Conservation (phyloP, 2,888 invertebrate genomes). For the Oscheius sp. region DNA sequence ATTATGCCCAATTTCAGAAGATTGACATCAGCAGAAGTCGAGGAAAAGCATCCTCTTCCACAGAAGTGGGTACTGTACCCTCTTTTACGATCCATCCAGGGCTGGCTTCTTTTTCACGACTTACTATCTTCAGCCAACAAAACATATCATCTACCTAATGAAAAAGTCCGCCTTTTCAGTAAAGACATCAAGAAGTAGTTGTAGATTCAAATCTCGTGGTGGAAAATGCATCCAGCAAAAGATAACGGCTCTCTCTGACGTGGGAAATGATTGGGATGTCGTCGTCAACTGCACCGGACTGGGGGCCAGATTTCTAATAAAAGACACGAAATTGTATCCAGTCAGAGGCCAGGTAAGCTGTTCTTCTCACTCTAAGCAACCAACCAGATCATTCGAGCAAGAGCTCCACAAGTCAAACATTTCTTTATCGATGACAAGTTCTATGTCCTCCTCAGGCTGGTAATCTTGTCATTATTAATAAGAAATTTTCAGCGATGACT, state of each 20-base stretch:
- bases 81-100: slow-evolving; percentile 34
- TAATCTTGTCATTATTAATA: background rate
- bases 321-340: slow-evolving; percentile 78
- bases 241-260: slow-evolving; percentile 37
- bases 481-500: slow-evolving; percentile 46
- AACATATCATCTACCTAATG: slow-evolving; percentile 45
- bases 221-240: slow-evolving; percentile 37
- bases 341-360: slow-evolving; percentile 76
- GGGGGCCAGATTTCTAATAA: slow-evolving; percentile 79
- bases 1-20: slow-evolving; percentile 45
- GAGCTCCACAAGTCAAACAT: slow-evolving; percentile 78
- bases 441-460: slow-evolving; percentile 86
- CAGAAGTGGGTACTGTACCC: slow-evolving; percentile 17
- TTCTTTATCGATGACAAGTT: slow-evolving; percentile 78
- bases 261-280: slow-evolving; percentile 73
- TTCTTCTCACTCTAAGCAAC: background rate
- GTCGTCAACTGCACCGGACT: slow-evolving; percentile 87
- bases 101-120: slow-evolving; percentile 56
- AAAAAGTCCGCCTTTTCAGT: slow-evolving; percentile 27
- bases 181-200: background rate
- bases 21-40: slow-evolving; percentile 25
- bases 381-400: slow-evolving; percentile 49
- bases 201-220: slow-evolving; percentile 47
- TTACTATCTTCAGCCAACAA: slow-evolving; percentile 52
- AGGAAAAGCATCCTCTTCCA: slow-evolving; percentile 20